Conservation (phyloP, 2,888 invertebrate species). For the Aphodius granarius region DNA sequence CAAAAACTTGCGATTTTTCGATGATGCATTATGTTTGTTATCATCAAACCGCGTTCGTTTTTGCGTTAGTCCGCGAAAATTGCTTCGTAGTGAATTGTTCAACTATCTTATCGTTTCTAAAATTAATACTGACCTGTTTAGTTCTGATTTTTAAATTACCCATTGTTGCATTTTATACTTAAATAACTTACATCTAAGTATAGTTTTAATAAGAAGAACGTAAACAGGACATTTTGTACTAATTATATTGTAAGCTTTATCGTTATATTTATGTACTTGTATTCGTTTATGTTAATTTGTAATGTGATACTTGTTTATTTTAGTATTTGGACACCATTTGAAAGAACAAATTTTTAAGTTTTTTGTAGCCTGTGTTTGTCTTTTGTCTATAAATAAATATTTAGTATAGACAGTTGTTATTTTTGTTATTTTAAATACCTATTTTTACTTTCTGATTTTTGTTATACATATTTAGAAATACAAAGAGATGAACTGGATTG, state of each 20-base stretch:
- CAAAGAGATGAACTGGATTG: too few species aligned
- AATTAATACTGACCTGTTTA: background rate
- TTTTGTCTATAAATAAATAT: background rate
- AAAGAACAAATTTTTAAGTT: background rate
- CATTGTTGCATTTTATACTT: background rate
- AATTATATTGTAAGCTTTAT: too few species aligned
- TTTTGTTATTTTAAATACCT: background rate
- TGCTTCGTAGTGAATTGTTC: background rate
- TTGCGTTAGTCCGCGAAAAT: background rate
- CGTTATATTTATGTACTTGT: too few species aligned
- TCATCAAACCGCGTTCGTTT: background rate
- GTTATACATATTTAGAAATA: too few species aligned
- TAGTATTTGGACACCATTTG: background rate
- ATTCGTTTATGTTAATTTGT: background rate
- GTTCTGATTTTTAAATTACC: background rate
- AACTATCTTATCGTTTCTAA: background rate
- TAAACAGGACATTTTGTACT: too few species aligned
- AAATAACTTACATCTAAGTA: too few species aligned
- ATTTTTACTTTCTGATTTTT: too few species aligned
- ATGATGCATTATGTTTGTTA: background rate
- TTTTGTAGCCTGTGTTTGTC: background rate
- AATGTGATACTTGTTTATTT: background rate
- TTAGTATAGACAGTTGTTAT: background rate
- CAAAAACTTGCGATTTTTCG: background rate
- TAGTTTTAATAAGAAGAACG: too few species aligned